Conservation (phyloP, 1,140 invertebrate species). For the Drosophila equinoxialis region DNA sequence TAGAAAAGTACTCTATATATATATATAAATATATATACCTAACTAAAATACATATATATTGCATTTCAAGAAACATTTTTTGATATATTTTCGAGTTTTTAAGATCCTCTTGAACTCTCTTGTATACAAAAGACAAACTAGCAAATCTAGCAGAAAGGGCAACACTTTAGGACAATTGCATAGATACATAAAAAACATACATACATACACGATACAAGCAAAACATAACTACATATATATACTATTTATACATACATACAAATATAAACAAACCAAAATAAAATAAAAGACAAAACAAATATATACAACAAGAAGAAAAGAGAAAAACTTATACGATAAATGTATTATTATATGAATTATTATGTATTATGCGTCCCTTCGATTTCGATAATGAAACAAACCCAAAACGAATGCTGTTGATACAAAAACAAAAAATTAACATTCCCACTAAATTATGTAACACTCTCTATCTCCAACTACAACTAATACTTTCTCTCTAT, state of each 20-base stretch:
- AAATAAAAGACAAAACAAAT: constrained; percentile 24
- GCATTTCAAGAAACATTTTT: constrained; percentile 70
- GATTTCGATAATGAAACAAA: constrained; percentile 60
- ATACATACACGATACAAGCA: constrained; percentile 53
- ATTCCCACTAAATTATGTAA: constrained; percentile 70
- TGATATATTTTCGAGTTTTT: constrained; percentile 77
- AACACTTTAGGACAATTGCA: constrained; percentile 73
- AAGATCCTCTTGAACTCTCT: constrained; percentile 59
- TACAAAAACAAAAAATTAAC: constrained; percentile 19
- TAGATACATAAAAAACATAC: constrained; percentile 42
- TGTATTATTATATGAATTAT: constrained; percentile 62
- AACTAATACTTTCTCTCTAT: constrained; percentile 58
- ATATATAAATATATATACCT: constrained; percentile 55
- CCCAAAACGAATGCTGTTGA: constrained; percentile 64
- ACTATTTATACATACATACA: constrained; percentile 52
- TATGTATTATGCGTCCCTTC: constrained; percentile 70
- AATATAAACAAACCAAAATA: background rate
- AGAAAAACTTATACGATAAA: constrained; percentile 51
- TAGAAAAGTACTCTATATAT: constrained; percentile 54
- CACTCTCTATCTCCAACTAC: constrained; percentile 51
- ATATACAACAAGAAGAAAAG: constrained; percentile 38
- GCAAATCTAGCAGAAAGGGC: constrained; percentile 66
- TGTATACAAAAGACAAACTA: constrained; percentile 71
- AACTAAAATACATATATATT: constrained; percentile 70
- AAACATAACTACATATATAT: constrained; percentile 44